Evolutionary conservation across 2,797 vertebrate genomes (phyloP).

Genomic region (Cottoperca gobio): DNA sequence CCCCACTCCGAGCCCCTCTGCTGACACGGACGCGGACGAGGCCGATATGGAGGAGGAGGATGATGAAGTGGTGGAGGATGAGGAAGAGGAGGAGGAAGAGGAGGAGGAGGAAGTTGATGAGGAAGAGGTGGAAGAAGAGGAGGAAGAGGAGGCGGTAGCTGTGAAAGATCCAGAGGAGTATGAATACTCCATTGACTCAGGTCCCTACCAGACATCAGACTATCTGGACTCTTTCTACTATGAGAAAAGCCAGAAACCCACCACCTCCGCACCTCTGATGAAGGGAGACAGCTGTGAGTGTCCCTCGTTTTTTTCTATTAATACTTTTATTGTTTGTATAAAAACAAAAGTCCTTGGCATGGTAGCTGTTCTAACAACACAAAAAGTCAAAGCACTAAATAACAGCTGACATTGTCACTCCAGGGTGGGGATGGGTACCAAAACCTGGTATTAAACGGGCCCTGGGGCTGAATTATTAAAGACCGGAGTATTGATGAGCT

Average conservation of each 20-base stretch:
- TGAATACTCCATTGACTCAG: constrained; percentile 84
- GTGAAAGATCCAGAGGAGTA: constrained; percentile 83
- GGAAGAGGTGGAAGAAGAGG: constrained; percentile 71
- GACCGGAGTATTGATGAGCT: background rate
- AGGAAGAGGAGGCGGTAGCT: constrained; percentile 71
- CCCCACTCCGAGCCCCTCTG: constrained; percentile 78
- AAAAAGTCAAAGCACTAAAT: background rate
- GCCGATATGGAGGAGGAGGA: constrained; percentile 78
- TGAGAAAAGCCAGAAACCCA: constrained; percentile 77
- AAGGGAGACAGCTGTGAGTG: constrained; percentile 79
- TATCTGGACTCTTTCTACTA: constrained; percentile 84
- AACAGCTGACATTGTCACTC: background rate
- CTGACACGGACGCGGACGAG: constrained; percentile 75
- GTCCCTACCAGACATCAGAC: constrained; percentile 83
- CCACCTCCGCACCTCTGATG: constrained; percentile 70
- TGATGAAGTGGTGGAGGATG: constrained; percentile 74
- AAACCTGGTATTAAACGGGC: background rate
- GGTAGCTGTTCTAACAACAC: background rate
- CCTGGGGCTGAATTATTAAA: background rate
- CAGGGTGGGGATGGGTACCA: background rate
- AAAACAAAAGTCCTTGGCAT: background rate
- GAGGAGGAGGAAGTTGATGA: constrained; percentile 69
- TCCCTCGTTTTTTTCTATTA: background rate
- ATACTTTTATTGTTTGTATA: constrained; percentile 1
- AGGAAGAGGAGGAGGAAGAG: constrained; percentile 72